A percentile compares a stretch with the other conserved stretches of the same genome.
These are phyloP conservation scores for Sparus aurata DNA, from an alignment of 2,797 vertebrate genomes.

Conservation along the genomic window DNA sequence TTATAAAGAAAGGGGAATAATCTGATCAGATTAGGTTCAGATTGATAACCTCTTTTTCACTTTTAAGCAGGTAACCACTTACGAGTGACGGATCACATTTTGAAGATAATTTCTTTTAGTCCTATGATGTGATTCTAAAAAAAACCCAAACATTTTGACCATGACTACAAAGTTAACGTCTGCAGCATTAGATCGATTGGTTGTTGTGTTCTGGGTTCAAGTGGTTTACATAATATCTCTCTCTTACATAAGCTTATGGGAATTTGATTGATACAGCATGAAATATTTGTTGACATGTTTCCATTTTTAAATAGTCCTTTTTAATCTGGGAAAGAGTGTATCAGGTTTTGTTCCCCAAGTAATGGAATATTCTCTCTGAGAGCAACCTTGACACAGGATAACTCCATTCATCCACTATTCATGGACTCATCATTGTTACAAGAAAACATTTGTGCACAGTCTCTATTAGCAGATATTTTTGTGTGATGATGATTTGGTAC, in stretches of 20 bases:
- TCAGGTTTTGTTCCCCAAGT: neutral
- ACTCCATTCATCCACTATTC: neutral
- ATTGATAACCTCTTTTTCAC: neutral
- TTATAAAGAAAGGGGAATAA: neutral
- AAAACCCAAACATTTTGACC: conserved; percentile 16
- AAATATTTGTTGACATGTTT: neutral
- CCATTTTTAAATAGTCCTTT: conserved; percentile 28
- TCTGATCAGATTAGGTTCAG: neutral
- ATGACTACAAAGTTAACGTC: conserved; percentile 25
- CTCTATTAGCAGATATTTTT: neutral
- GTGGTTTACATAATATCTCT: conserved; percentile 33
- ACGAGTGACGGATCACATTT: neutral
- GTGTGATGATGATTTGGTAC: neutral
- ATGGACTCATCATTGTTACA: neutral
- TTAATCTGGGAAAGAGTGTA: conserved; percentile 39
- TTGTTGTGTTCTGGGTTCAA: conserved; percentile 12
- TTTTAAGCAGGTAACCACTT: neutral
- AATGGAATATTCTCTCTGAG: neutral
- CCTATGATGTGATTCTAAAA: neutral
- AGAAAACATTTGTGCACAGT: neutral
- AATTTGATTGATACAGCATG: conserved; percentile 38
- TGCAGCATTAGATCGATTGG: conserved; percentile 47
- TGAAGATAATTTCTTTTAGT: neutral
- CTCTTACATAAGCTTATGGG: conserved; percentile 17
- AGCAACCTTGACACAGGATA: neutral